A percentile compares a stretch with the other conserved stretches of the same genome.
Conservation (phyloP, 2,113 vertebrate species). For the Ctenomys sociabilis region DNA sequence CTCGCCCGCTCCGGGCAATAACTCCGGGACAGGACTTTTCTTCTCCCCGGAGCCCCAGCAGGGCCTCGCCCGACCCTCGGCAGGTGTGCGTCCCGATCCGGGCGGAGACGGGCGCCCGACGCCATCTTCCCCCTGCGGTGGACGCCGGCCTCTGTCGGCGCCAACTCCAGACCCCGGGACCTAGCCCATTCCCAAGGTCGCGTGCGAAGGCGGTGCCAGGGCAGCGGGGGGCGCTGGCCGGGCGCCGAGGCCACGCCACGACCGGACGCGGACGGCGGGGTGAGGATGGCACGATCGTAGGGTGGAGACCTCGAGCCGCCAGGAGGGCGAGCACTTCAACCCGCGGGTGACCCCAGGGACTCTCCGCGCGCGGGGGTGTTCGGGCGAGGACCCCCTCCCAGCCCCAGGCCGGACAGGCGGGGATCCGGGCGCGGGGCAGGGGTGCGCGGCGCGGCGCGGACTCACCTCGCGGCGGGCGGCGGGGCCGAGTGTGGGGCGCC, state of each 20-base stretch:
- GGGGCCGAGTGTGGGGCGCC: background rate
- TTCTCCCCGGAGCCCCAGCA: background rate
- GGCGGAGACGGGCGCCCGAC: conserved; percentile 32
- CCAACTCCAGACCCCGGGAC: background rate
- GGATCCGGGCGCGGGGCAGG: background rate
- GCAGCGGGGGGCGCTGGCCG: too few relatives aligned
- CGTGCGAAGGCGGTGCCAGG: background rate
- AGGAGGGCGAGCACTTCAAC: background rate
- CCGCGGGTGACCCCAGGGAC: background rate
- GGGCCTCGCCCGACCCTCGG: background rate
- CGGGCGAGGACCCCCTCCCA: background rate
- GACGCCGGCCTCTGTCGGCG: background rate
- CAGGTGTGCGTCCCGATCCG: conserved; percentile 14
- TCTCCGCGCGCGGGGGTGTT: background rate
- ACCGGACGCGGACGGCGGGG: background rate
- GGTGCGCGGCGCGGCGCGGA: background rate
- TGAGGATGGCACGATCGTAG: background rate
- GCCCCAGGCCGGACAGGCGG: background rate
- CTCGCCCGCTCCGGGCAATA: background rate
- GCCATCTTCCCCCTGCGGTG: conserved; percentile 60
- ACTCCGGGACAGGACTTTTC: background rate
- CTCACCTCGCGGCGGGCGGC: conserved; percentile 36
- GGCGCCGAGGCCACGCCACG: background rate
- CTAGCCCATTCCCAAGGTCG: background rate
- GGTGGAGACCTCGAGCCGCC: background rate